Evolutionary conservation across 30 jellyfish, hydroid and myxozoan species (phyloP), one percentile per base, ranked within the genome.

Genomic region (Rhopilema esculentum): DNA sequence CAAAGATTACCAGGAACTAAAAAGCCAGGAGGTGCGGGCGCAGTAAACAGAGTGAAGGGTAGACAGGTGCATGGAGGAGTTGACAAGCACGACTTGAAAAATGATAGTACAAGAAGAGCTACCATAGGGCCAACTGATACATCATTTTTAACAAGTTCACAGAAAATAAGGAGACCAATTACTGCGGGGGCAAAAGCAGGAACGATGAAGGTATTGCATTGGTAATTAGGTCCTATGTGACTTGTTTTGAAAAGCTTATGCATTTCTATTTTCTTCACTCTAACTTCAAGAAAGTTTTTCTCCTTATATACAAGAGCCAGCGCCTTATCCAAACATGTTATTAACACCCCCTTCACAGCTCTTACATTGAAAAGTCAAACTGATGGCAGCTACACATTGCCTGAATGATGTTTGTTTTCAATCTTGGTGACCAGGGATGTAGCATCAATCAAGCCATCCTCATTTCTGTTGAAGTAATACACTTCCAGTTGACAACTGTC

Each of bases 61-160:
- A 69, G 90, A 65, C 98, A 92, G 74, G 98, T 92, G 8, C 98
- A 92, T 75, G 98, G 98, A 1, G 98, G 98, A 8, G 88, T 92
- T 33, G 98, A 92, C 27, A 88, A 86, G 69, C 27, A 80, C 15
- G 94, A 83, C 62, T 69, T 92, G 79, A 92, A 86, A 72, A 66
- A 70, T 75, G 84, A 63, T 21, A 31, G 29, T 20, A 80, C 95
- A 21, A 72, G 98, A 61, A 53, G 98, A 69, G 96, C 96, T 24
- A 92, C 98, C 4, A 66, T 92, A 79, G 98, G 98, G 29, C 94
- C 98, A 63, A 75, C 91, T 28, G 98, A 92, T n/a, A 78, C 85
- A 0, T 64, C 80, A 17, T 80, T 91, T 23, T 30, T 66, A 28
- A 32, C 63, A 29, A 50, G 78, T 57, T 78, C 88, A 20, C 81